Conservation (phyloP, 2,797 vertebrate genomes). For the Morus bassanus region DNA sequence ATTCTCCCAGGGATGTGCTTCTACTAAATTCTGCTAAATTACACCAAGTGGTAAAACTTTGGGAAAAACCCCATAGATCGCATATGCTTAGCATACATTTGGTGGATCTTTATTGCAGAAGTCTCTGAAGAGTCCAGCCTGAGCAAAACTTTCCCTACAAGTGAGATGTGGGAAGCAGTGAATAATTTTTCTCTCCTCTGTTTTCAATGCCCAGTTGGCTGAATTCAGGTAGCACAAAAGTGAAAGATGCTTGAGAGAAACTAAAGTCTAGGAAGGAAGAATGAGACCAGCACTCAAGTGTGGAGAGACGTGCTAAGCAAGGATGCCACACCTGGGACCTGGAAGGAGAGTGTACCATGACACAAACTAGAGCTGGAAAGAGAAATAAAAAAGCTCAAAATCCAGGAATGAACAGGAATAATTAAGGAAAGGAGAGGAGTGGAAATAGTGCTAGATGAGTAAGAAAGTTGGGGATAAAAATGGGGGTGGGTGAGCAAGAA, state of each 20-base stretch:
- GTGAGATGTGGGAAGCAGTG: background rate
- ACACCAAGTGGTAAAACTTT: background rate
- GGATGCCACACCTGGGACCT: background rate
- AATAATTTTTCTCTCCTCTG: background rate
- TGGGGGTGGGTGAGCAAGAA: background rate
- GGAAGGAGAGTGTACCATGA: background rate
- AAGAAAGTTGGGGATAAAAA: background rate
- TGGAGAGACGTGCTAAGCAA: background rate
- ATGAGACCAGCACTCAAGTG: background rate
- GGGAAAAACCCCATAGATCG: background rate
- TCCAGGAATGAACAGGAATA: background rate
- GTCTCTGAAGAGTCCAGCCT: background rate
- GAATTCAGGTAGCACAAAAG: background rate
- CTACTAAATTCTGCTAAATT: background rate
- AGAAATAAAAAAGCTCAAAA: background rate
- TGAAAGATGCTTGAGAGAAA: background rate
- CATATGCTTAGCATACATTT: background rate
- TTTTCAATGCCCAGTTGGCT: background rate
- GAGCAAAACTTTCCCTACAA: background rate
- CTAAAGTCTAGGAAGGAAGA: background rate
- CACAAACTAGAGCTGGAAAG: background rate
- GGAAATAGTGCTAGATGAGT: background rate
- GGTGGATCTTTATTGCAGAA: background rate
- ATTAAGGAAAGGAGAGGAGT: background rate
- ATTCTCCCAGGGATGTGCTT: accelerated